Evolutionary conservation across 2,797 vertebrate species (phyloP), one percentile per base, ranked within the genome.

Genomic region (Enteromius mattozi): DNA sequence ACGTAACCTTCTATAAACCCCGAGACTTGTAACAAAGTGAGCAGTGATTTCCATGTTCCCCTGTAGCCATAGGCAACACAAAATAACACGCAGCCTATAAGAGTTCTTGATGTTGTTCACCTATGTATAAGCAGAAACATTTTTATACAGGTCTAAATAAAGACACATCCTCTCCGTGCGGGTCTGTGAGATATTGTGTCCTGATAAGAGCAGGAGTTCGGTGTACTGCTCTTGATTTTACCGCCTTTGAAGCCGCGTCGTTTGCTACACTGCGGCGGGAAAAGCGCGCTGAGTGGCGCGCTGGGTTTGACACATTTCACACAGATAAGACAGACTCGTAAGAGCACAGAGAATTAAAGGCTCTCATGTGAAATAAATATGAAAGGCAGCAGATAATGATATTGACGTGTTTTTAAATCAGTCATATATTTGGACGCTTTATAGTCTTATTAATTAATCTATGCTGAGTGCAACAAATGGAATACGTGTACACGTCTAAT

Each of bases 171-270:
- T 68, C 33, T 59, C 68, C 45, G 35, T 14, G 47, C 78, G 59
- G n/a, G 30, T 80, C 69, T 66, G 69, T 75, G 51, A 27, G 56
- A 17, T 42, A 4, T n/a, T 80, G 47, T 80, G 83, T 30, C 5
- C 33, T 54, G 24, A 8, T 33, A 21, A 42, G 54, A 30, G 70
- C 69, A 14, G 24, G 24, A 51, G 47, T 13, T 59, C 70, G 88
- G 91, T 89, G 91, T 78, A 89, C 90, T 49, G 76, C 21, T 72
- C 54, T 56, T 24, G 91, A 92, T 92, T 93, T 93, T 93, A 89
- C 94, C 94, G 95, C 95, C 94, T 92, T 91, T 87, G 82, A 85
- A 92, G 94, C 95, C 94, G 95, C 96, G 94, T 93, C 91, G 90
- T 89, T 92, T 90, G 92, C 92, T 91, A 89, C 82, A 37, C 88